Evolutionary conservation across 2,888 invertebrate genomes (phyloP).

Genomic region (Incurvaria masculella): DNA sequence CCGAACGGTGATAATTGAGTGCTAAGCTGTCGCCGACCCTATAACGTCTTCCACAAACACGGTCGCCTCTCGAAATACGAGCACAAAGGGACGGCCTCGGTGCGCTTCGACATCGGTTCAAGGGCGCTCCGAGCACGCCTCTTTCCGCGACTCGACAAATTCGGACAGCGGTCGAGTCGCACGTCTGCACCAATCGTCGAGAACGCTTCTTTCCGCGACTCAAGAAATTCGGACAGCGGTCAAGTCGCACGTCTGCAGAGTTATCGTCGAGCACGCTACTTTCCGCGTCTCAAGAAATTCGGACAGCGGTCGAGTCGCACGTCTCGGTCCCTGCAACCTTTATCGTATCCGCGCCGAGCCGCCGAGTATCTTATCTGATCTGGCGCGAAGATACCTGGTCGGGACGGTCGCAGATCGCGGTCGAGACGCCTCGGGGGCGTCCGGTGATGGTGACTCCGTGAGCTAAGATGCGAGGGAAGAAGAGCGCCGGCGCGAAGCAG

Average conservation of each 20-base stretch:
- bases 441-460: constrained; percentile 22
- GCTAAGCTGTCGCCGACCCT: background rate
- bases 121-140: background rate
- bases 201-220: background rate
- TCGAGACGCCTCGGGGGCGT: background rate
- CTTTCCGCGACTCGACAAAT: background rate
- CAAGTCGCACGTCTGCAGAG: background rate
- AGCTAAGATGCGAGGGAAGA: constrained; percentile 18
- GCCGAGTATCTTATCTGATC: background rate
- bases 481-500: constrained; percentile 21
- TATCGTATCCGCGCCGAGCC: background rate
- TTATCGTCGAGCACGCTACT: background rate
- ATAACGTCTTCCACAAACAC: background rate
- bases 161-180: background rate
- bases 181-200: background rate
- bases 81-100: background rate
- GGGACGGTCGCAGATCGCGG: background rate
- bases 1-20: background rate
- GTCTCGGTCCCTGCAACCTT: background rate
- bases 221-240: too few species aligned
- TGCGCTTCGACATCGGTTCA: background rate
- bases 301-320: background rate
- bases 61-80: background rate
- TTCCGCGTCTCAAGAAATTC: background rate
- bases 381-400: constrained; percentile 1